Evolutionary conservation across 2,113 vertebrate species (phyloP).

Genomic region (Actinemys pallida): DNA sequence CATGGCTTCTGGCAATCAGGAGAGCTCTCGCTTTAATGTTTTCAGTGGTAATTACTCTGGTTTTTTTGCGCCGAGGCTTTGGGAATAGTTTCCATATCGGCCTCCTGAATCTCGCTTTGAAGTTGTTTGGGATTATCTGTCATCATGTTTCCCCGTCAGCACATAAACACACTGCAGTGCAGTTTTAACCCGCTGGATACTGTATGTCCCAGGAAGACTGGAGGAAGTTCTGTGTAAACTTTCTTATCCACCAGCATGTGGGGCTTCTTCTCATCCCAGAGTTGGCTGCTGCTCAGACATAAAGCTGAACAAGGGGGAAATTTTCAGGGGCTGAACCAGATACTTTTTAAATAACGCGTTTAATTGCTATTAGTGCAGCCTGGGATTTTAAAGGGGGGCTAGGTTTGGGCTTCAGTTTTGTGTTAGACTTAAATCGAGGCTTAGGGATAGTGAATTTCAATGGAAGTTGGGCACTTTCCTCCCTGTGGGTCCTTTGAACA

Average conservation of each 20-base stretch:
- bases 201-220: conserved; percentile 47
- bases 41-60: not conserved
- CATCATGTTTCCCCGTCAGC: conserved; percentile 68
- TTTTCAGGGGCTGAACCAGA: not conserved
- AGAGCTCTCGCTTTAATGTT: not conserved
- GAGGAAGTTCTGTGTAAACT: conserved; percentile 3
- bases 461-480: not conserved
- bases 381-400: not conserved
- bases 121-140: conserved; percentile 76
- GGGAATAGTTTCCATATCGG: conserved; percentile 64
- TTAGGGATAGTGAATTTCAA: not conserved
- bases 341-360: not conserved
- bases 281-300: not conserved
- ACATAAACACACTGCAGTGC: conserved; percentile 45
- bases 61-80: not conserved
- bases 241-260: not conserved
- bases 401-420: not conserved
- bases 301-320: not conserved
- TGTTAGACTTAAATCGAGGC: not conserved
- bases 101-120: conserved; percentile 61
- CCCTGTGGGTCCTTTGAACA: not conserved
- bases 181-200: conserved; percentile 56
- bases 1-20: not conserved
- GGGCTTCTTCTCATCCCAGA: not conserved
- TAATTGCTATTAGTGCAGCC: not conserved